Percentiles rank a stretch among this genome's conserved stretches.
These are phyloP conservation scores for Celastrina argiolus DNA, from an alignment of 2,888 invertebrate genomes.

Conservation along the genomic window DNA sequence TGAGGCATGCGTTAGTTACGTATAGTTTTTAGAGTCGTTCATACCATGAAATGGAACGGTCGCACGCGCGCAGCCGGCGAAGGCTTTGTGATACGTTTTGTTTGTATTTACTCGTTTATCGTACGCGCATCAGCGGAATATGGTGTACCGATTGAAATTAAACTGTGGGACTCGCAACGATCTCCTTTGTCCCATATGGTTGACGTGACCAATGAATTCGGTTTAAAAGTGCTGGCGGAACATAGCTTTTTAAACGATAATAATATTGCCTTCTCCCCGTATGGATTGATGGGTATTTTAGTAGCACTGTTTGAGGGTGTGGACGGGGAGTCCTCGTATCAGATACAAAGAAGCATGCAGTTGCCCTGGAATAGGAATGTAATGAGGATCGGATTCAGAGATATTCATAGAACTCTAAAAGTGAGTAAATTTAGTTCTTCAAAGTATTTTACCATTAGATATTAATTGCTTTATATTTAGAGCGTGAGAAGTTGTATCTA, in stretches of 20 bases:
- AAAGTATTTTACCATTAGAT: too few species aligned
- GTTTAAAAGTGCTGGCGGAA: slow-evolving; percentile 82
- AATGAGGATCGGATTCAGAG: slow-evolving; percentile 87
- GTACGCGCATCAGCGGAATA: slow-evolving; percentile 43
- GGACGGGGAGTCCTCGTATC: slow-evolving; percentile 83
- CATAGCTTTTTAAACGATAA: slow-evolving; percentile 85
- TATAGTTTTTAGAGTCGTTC: slow-evolving; percentile 48
- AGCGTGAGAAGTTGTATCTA: slow-evolving; percentile 5
- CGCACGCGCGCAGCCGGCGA: slow-evolving; percentile 44
- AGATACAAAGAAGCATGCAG: slow-evolving; percentile 83
- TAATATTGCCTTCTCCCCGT: slow-evolving; percentile 91
- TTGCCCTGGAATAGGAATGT: slow-evolving; percentile 85
- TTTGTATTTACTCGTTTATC: slow-evolving; percentile 42
- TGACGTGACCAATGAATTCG: slow-evolving; percentile 86
- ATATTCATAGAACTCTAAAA: slow-evolving; percentile 88
- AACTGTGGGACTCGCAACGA: slow-evolving; percentile 63
- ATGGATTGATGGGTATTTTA: slow-evolving; percentile 87
- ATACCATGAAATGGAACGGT: slow-evolving; percentile 58
- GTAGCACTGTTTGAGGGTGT: slow-evolving; percentile 89
- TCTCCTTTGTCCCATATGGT: slow-evolving; percentile 86
- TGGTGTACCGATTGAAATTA: slow-evolving; percentile 66
- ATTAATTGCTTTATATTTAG: not conserved
- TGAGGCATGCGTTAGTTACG: slow-evolving; percentile 27
- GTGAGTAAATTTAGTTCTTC: too few species aligned
- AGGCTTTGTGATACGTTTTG: slow-evolving; percentile 35